These are phyloP conservation scores for Osmerus eperlanus DNA, from an alignment of 2,113 vertebrate species.

Conservation along the genomic window DNA sequence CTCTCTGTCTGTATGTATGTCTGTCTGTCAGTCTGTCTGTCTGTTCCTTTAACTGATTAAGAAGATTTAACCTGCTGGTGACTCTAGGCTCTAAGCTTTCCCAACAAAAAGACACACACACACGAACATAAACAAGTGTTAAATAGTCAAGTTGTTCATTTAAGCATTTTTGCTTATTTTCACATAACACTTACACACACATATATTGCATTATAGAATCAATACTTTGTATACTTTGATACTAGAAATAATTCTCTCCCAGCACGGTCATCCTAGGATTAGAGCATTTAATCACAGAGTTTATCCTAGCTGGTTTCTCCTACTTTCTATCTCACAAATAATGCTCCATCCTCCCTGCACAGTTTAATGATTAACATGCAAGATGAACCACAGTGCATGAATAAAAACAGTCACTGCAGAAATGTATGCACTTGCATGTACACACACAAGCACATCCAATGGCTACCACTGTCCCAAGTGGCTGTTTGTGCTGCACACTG, in stretches of 20 bases:
- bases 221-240: no score
- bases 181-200: no score
- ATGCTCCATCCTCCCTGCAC: no score
- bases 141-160: not conserved
- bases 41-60: slow-evolving; percentile 56
- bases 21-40: slow-evolving; percentile 3
- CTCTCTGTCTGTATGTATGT: not conserved
- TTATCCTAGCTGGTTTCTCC: no score
- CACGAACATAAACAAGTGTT: slow-evolving; percentile 22
- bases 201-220: no score
- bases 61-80: slow-evolving; percentile 56
- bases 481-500: no score
- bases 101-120: slow-evolving; percentile 26
- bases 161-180: not conserved
- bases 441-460: slow-evolving; percentile 1
- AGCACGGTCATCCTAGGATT: not conserved
- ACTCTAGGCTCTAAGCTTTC: slow-evolving; percentile 30
- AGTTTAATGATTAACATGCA: no score
- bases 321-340: no score
- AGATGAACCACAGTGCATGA: no score
- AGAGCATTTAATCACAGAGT: not conserved
- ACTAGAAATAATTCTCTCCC: no score
- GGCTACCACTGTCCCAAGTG: no score
- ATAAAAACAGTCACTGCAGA: not conserved
- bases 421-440: not conserved